These are phyloP conservation scores for Gastrophysa polygoni DNA, from an alignment of 2,888 invertebrate species.

Conservation along the genomic window DNA sequence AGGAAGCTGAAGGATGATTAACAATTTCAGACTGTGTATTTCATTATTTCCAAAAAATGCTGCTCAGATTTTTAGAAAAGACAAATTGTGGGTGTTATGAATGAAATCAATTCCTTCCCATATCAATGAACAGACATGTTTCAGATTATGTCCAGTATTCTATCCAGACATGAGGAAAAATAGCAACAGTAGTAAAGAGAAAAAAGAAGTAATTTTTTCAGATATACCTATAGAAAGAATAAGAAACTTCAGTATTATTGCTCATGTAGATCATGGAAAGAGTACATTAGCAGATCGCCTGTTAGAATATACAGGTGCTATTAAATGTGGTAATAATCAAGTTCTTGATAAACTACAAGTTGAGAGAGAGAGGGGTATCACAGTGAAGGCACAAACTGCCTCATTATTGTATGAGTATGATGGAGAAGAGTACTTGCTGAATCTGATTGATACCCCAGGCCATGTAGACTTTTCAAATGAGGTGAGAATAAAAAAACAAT, in stretches of 20 bases:
- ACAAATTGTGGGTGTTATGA: not conserved
- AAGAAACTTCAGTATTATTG: conserved; percentile 95
- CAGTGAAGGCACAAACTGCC: conserved; percentile 97
- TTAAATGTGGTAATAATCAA: conserved; percentile 71
- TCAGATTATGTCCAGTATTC: conserved; percentile 16
- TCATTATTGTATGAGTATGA: conserved; percentile 79
- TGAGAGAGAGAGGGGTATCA: conserved; percentile 95
- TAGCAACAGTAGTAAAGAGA: not conserved
- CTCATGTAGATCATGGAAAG: conserved; percentile 99
- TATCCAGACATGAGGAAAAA: conserved; percentile 11
- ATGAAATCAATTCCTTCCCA: not conserved
- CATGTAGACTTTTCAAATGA: conserved; percentile 98
- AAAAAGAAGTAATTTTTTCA: conserved; percentile 34
- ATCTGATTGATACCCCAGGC: conserved; percentile 97
- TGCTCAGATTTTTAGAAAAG: not conserved
- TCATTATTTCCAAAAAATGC: not conserved
- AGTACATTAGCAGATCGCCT: conserved; percentile 95
- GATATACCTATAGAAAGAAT: conserved; percentile 65
- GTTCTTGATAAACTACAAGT: conserved; percentile 83
- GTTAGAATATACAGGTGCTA: conserved; percentile 89
- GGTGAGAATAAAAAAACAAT: conserved; percentile 62
- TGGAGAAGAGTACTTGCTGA: conserved; percentile 78
- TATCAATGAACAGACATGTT: not conserved
- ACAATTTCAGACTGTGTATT: not conserved
- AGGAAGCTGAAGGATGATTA: not conserved